Base-by-base conservation (phyloP, 2,797 vertebrate species). In the Eospalax fontanierii region DNA sequence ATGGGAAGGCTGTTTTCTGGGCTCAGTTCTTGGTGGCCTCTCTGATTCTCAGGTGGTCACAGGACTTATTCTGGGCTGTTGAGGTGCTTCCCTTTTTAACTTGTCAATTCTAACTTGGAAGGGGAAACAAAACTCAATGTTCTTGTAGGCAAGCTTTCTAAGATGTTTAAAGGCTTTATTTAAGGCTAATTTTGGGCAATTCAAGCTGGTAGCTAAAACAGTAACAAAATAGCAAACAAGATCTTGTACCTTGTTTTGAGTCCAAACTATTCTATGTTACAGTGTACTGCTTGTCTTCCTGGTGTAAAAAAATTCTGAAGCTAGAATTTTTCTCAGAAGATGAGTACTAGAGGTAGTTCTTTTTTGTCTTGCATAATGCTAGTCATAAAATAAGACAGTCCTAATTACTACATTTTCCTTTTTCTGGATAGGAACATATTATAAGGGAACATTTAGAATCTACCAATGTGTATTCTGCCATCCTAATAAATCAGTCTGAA, bases 391-490 rank as follows among this genome's bases (percentile, higher is more conserved):
- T 80, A 93, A 82, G 65, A 85, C 57, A 93, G 46, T 81, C 21
- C 40, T 94, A 97, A 96, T 97, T 95, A 93, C 54, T 80, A 87
- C 61, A 95, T 95, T 91, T 93, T 82, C 84, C 74, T 86, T 83
- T 81, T 79, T 95, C 57, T 95, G 50, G 70, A 35, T 66, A 95
- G 87, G 71, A 91, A 94, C 83, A 70, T 33, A 95, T 96, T 43
- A 90, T 46, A 93, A 93, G 28, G 86, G 54, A 96, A 85, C 57
- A 94, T 84, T 92, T 75, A 70, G 46, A 78, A 35, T n/a, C 71
- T 66, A 87, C 57, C 3, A 12, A 21, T n/a, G 22, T 84, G 75
- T 94, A 38, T 28, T 85, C 76, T 84, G 90, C 70, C 91, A 92
- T 76, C 93, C 59, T 89, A 92, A 95, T 91, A 96, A 86, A 96